phyloP scores from a whole-genome alignment of 2,888 invertebrate genomes.

The Caenorhabditis becei region DNA sequence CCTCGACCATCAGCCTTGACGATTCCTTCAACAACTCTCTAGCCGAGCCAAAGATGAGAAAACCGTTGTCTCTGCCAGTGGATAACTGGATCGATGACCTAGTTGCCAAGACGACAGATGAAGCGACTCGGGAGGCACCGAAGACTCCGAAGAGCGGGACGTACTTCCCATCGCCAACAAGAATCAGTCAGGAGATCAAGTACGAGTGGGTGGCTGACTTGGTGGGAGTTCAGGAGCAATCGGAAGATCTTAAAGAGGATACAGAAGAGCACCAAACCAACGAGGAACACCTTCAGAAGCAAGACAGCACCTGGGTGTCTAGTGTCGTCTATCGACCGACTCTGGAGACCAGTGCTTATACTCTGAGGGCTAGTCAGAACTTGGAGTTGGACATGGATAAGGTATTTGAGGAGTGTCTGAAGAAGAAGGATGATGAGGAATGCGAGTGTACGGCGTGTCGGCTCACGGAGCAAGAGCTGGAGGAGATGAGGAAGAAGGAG shows the following conservation, averaged over 20 bases:
- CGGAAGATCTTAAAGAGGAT: slow-evolving; percentile 14
- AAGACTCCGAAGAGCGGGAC: slow-evolving; percentile 19
- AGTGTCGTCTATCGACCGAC: slow-evolving; percentile 54
- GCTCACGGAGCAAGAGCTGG: slow-evolving; percentile 47
- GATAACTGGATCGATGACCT: slow-evolving; percentile 55
- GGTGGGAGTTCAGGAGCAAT: slow-evolving; percentile 1
- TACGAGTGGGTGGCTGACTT: slow-evolving; percentile 60
- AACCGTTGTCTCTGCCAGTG: slow-evolving; percentile 37
- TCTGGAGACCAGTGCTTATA: slow-evolving; percentile 36
- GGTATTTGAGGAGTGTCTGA: slow-evolving; percentile 39
- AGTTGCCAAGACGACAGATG: slow-evolving; percentile 23
- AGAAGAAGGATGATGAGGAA: slow-evolving; percentile 41
- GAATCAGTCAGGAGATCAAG: slow-evolving; percentile 52
- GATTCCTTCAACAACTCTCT: slow-evolving; percentile 43
- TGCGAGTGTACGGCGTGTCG: slow-evolving; percentile 59
- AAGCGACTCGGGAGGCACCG: slow-evolving; percentile 44
- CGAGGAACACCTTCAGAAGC: slow-evolving; percentile 30
- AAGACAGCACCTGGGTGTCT: slow-evolving; percentile 50
- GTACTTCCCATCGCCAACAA: slow-evolving; percentile 48
- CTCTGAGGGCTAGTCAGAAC: slow-evolving; percentile 24
- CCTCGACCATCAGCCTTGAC: slow-evolving; percentile 51
- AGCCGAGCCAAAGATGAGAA: slow-evolving; percentile 26
- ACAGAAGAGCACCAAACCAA: slow-evolving; percentile 35
- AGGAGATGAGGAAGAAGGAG: slow-evolving; percentile 30
- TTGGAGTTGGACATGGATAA: slow-evolving; percentile 39